Evolutionary conservation across 2,797 vertebrate species (phyloP), one percentile per base, ranked within the genome.

Genomic region (Takifugu ocellatus): DNA sequence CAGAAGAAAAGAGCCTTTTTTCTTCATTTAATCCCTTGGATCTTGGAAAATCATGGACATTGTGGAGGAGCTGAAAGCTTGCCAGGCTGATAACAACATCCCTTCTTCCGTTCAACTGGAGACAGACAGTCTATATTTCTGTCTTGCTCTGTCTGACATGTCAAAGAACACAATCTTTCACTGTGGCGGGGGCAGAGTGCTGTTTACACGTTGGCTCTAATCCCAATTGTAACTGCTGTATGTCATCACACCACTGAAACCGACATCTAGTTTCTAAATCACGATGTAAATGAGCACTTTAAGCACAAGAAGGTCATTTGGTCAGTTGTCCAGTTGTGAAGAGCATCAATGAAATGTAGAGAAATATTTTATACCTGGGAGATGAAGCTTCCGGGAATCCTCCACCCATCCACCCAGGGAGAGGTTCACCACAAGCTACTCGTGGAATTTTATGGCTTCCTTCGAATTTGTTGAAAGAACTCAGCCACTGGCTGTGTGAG

Each of bases 81-180:
- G 78, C 69, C 77, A 63, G 51, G 67, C 29, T 58, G 54, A 78
- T 68, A 70, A 87, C 75, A 84, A 76, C 33, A 25, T 5, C 24
- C 25, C 58, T 21, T 71, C 51, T 73, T 54, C 75, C 27, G 42
- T 49, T 62, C 21, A 3, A 66, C 70, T 61, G 65, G 64, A 63
- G 47, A 69, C 64, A 61, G 58, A 43, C 51, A 53, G 54, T 21
- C 21, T 21, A 1, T 21, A 21, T 21, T 21, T 21, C 21, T 21
- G 69, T 24, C 53, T 33, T 16, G n/a, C 55, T 45, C 43, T 7
- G n/a, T 24, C 49, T n/a, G 65, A 56, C 31, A 44, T 73, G 56
- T 24, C 3, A 12, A 21, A 21, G 44, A 63, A 63, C 42, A 55
- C 36, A 54, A 60, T 54, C 73, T 48, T 55, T 74, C 63, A 75